A percentile compares a stretch with the other conserved stretches of the same genome.
phyloP scores from a whole-genome alignment of 2,113 vertebrate species.

The Panthera leo region DNA sequence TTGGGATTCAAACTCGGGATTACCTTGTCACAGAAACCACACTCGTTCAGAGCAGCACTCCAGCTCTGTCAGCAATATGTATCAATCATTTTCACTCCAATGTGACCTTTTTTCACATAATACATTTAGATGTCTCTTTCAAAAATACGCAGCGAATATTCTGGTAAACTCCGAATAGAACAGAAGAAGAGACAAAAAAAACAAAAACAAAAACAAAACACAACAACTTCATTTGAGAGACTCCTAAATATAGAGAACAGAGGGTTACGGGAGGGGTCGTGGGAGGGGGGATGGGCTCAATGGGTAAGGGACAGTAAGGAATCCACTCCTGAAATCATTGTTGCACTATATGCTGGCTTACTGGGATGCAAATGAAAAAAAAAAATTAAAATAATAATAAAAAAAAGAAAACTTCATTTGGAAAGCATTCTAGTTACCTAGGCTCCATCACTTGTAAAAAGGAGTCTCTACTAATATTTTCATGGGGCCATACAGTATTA shows the following conservation, averaged over 20 bases:
- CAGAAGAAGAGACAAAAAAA: neutral
- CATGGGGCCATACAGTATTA: neutral
- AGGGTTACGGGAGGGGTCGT: too few relatives aligned
- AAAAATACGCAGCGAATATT: neutral
- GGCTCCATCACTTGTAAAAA: neutral
- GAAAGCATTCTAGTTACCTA: neutral
- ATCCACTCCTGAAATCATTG: too few relatives aligned
- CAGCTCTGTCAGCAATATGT: too few relatives aligned
- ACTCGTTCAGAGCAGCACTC: rapidly evolving
- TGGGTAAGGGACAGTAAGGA: too few relatives aligned
- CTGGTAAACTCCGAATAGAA: neutral
- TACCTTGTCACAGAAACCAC: neutral
- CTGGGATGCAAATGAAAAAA: too few relatives aligned
- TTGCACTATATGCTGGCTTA: too few relatives aligned
- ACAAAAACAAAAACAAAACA: too few relatives aligned
- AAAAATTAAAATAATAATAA: too few relatives aligned
- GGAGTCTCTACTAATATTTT: neutral
- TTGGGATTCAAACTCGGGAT: rapidly evolving
- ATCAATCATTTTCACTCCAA: neutral
- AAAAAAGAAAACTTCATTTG: neutral
- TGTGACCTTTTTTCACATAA: neutral
- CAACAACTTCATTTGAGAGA: too few relatives aligned
- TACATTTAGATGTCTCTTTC: neutral
- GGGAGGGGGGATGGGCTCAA: too few relatives aligned
- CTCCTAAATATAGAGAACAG: too few relatives aligned